A percentile compares a stretch with the other conserved stretches of the same genome.
phyloP scores from a whole-genome alignment of 2,797 vertebrate species.

The Chelon auratus region DNA sequence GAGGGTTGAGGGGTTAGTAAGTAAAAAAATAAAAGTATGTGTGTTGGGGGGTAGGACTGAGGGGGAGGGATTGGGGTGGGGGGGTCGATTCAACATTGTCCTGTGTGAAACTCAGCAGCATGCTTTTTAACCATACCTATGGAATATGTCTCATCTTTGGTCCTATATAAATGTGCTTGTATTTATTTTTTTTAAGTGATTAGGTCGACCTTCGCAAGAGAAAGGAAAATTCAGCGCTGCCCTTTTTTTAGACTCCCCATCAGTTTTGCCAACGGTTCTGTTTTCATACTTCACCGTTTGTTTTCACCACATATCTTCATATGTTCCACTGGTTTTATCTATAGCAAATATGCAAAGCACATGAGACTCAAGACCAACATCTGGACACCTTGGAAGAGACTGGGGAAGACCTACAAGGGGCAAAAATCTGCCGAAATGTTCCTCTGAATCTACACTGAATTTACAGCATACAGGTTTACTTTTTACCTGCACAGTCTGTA shows the following conservation, averaged over 20 bases:
- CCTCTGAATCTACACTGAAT: conserved; percentile 18
- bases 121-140: conserved; percentile 77
- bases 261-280: conserved; percentile 19
- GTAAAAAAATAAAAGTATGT: conserved; percentile 30
- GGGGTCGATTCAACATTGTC: conserved; percentile 60
- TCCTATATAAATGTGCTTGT: conserved; percentile 75
- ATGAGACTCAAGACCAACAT: conserved; percentile 31
- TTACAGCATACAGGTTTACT: conserved; percentile 21
- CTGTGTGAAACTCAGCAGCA: conserved; percentile 77
- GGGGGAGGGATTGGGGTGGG: neutral
- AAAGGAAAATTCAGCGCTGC: conserved; percentile 40
- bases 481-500: conserved; percentile 45
- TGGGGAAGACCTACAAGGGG: conserved; percentile 1
- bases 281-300: conserved; percentile 26
- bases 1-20: conserved; percentile 27
- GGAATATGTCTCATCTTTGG: conserved; percentile 69
- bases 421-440: conserved; percentile 16
- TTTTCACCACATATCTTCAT: conserved; percentile 2
- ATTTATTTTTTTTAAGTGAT: conserved; percentile 75
- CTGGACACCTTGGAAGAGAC: neutral
- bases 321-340: conserved; percentile 17
- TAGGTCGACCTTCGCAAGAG: conserved; percentile 49
- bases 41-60: neutral
- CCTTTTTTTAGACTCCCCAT: conserved; percentile 28
- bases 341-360: conserved; percentile 47